Conservation (phyloP, 1,140 invertebrate genomes). For the Pogonomyrmex californicus region DNA sequence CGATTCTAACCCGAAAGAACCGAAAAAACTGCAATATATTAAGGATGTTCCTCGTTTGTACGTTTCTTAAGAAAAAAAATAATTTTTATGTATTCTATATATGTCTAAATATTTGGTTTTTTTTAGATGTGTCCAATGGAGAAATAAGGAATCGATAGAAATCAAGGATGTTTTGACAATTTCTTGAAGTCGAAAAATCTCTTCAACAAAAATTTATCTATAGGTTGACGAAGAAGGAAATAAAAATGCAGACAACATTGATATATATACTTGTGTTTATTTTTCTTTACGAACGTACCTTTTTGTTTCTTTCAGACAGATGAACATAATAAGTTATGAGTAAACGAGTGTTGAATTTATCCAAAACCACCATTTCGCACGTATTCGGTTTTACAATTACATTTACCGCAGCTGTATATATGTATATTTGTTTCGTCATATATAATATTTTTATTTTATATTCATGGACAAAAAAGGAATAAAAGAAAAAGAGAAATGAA, state of each 20-base stretch:
- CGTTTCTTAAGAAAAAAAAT: constrained; percentile 58
- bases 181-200: background rate
- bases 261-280: constrained; percentile 86
- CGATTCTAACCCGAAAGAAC: constrained; percentile 46
- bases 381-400: constrained; percentile 24
- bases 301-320: constrained; percentile 81
- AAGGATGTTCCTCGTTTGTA: constrained; percentile 83
- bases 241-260: constrained; percentile 75
- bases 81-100: constrained; percentile 13
- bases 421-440: background rate
- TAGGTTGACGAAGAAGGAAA: constrained; percentile 24
- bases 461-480: background rate
- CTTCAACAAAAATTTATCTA: background rate
- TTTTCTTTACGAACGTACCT: constrained; percentile 85
- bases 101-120: background rate
- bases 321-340: constrained; percentile 87
- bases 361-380: constrained; percentile 71
- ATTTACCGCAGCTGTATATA: constrained; percentile 5
- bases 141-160: constrained; percentile 73
- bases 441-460: constrained; percentile 24
- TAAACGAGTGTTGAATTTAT: constrained; percentile 86
- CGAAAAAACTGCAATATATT: constrained; percentile 76
- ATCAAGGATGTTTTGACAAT: constrained; percentile 44
- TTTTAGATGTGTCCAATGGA: constrained; percentile 74
- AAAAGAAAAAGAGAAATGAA: background rate